These are phyloP conservation scores for Patella ulyssiponensis DNA, from an alignment of 2,888 invertebrate genomes.

Conservation along the genomic window DNA sequence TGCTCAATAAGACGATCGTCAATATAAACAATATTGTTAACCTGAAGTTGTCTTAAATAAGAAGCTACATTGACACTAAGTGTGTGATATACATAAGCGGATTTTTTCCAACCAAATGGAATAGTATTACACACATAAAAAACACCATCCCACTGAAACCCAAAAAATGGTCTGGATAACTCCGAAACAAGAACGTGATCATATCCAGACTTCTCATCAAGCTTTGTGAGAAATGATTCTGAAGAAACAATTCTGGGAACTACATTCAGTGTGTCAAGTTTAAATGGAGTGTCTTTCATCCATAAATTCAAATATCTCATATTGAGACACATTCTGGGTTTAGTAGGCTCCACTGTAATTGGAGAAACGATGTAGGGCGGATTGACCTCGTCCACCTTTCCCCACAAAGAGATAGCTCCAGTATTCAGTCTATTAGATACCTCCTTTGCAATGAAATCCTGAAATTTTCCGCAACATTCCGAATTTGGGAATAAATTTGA, in stretches of 20 bases:
- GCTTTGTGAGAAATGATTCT: neutral
- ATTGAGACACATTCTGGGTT: neutral
- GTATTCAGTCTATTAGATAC: neutral
- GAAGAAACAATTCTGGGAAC: neutral
- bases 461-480: neutral
- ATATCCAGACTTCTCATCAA: neutral
- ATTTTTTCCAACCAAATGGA: neutral
- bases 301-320: neutral
- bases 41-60: neutral
- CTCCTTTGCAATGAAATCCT: neutral
- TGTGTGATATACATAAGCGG: neutral
- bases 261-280: neutral
- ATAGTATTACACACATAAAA: conserved; percentile 1
- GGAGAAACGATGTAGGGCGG: neutral
- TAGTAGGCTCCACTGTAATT: neutral
- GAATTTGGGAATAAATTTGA: neutral
- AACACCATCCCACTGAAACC: neutral
- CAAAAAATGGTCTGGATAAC: neutral
- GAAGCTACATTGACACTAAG: neutral
- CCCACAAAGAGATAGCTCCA: neutral
- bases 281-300: neutral
- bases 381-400: neutral
- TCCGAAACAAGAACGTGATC: neutral
- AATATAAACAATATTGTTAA: neutral
- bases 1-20: neutral